Evolutionary conservation across 2,888 invertebrate genomes (phyloP), one percentile per base, ranked within the genome.

Genomic region (Brenthis hecate): DNA sequence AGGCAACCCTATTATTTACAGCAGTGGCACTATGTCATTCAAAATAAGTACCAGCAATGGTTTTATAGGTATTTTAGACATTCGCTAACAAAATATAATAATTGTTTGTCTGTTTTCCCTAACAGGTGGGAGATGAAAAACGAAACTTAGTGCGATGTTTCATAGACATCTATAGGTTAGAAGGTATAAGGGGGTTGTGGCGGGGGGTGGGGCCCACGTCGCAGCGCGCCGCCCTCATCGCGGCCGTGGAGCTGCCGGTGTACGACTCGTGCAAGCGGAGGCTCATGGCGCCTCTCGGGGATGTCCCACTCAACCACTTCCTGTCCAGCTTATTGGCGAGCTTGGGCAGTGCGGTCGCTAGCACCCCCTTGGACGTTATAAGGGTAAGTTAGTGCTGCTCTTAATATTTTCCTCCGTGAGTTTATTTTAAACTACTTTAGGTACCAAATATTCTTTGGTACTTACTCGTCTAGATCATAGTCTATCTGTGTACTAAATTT

Each of bases 351-450:
- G 98, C 98, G 48, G 94, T 99, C 72, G 98, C 98, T 70, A 98
- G 98, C 69, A 98, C 98, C 68, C 99, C 99, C 47, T 96, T 99
- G 68, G 98, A 99, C 90, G 98, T 99, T 72, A 95, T 98, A 71
- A 94, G 98, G 93, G 98, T 98, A 86, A 93, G 95, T 90, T 69
- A 28, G 28, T 28, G 28, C 0, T 28, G 4, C 5, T 28, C 28
- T 28, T 5, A 28, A 28, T 28, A 28, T 23, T 23, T 23, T 3
- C 23, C 23, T 23, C 3, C 23, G 23, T 23, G 3, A 23, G 23
- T 3, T 23, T 23, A 23, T 23, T 23, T 23, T 23, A 23, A 23
- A 23, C 23, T 23, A 23, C 23, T 23, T 3, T 23, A 23, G 23
- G 23, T 23, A 23, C 23, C 23, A 23, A 23, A 23, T 23, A 23